phyloP scores from a whole-genome alignment of 2,888 invertebrate species.

The Notocelia uddmanniana region DNA sequence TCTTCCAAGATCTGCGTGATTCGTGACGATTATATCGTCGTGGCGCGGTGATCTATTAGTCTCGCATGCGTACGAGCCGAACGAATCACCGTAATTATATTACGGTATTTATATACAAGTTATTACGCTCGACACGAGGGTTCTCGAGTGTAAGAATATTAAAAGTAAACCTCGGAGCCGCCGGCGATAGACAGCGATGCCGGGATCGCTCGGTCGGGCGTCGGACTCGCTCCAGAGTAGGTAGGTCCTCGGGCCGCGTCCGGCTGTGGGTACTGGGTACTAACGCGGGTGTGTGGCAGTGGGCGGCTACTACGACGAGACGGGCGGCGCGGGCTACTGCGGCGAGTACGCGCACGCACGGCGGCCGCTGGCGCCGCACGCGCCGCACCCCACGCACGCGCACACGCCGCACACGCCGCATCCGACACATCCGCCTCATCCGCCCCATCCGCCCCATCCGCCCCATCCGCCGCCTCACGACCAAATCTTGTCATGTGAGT shows the following conservation, averaged over 20 bases:
- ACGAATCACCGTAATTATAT: constrained; percentile 34
- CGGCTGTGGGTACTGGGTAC: constrained; percentile 47
- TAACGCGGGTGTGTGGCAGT: constrained; percentile 82
- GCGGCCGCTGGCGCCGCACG: constrained; percentile 64
- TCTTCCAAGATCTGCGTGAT: constrained; percentile 20
- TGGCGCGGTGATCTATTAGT: constrained; percentile 13
- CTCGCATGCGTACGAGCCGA: constrained; percentile 39
- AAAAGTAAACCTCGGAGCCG: not conserved
- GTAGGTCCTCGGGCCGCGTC: constrained; percentile 65
- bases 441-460: constrained; percentile 53
- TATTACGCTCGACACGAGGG: not conserved
- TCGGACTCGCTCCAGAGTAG: constrained; percentile 56
- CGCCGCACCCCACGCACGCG: constrained; percentile 64
- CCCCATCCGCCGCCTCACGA: constrained; percentile 56
- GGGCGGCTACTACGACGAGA: constrained; percentile 83
- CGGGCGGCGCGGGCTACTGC: constrained; percentile 72
- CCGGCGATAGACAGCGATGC: constrained; percentile 20
- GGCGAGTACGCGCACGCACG: constrained; percentile 71
- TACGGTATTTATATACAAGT: constrained; percentile 23
- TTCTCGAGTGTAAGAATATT: constrained; percentile 14
- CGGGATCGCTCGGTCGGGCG: constrained; percentile 37
- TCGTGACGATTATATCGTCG: constrained; percentile 13
- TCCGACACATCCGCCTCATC: constrained; percentile 54
- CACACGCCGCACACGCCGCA: constrained; percentile 64
- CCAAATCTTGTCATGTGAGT: constrained; percentile 77